A percentile compares a stretch with the other conserved stretches of the same genome.
These are phyloP conservation scores for Panurus biarmicus DNA, from an alignment of 2,113 vertebrate genomes.

Conservation along the genomic window DNA sequence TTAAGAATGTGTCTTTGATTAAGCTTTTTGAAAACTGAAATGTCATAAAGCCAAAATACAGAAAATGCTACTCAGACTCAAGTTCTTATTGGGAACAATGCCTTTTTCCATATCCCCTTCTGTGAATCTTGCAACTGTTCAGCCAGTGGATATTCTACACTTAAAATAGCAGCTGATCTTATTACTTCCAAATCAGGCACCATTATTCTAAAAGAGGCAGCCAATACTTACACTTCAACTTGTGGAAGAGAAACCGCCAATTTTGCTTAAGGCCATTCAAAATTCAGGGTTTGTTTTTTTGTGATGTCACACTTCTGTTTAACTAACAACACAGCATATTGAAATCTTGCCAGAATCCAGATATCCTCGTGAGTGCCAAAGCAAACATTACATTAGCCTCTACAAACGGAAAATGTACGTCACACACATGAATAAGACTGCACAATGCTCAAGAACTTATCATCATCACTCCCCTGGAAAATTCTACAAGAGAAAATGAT, in stretches of 20 bases:
- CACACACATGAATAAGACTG: not conserved
- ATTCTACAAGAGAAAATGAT: not conserved
- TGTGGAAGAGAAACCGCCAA: not conserved
- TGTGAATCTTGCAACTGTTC: not conserved
- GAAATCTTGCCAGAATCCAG: conserved; percentile 7
- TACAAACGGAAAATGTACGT: not conserved
- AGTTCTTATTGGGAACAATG: not conserved
- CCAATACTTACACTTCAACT: not conserved
- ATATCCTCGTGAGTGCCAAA: not conserved
- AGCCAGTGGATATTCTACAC: not conserved
- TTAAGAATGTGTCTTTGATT: conserved; percentile 34
- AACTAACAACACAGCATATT: not conserved
- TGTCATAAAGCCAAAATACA: conserved; percentile 45
- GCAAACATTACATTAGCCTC: not conserved
- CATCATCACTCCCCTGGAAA: not conserved
- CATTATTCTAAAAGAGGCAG: not conserved
- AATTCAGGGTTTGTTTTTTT: not conserved
- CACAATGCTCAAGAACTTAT: not conserved
- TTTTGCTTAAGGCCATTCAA: not conserved
- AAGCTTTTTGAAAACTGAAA: conserved; percentile 47
- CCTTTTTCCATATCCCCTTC: conserved; percentile 16
- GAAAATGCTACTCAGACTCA: conserved; percentile 6
- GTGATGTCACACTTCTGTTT: conserved; percentile 18
- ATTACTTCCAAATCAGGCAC: not conserved
- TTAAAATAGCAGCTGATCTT: not conserved